Evolutionary conservation across 2,113 vertebrate genomes (phyloP), one percentile per base, ranked within the genome.

Genomic region (Cisticola juncidis): DNA sequence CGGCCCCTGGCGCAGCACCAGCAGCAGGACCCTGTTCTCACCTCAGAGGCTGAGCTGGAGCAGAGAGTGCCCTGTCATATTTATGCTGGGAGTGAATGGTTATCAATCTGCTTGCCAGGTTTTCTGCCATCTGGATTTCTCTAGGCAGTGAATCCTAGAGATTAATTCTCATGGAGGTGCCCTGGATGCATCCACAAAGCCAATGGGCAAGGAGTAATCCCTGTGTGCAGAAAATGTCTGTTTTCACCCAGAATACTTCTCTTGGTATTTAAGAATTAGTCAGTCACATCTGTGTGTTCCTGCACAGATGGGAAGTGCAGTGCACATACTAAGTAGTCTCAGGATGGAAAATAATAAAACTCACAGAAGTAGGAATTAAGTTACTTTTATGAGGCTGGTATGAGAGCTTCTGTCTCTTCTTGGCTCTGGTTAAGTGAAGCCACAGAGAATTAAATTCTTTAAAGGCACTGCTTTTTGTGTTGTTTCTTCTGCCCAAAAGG

Each of bases 191-290:
- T 86, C 47, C 1, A 0, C 0, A 0, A 71, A 92, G 33, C 35
- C 80, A 31, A 4, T 47, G 82, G 62, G 42, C n/a, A 17, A 81
- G 31, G 47, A 29, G 38, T 86, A 92, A 91, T 91, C 65, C 56
- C 38, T 0, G 1, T 71, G 76, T 62, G 72, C 80, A 88, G 50
- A 70, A 90, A 35, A 68, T 81, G 64, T 83, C 82, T 95, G 38
- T 86, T 96, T 95, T 88, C 91, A 96, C 69, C 51, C 60, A 95
- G 76, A 86, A n/a, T 78, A 51, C 57, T 94, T 88, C 28, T 72
- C 45, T 69, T 78, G 69, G 64, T 88, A 78, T 96, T 97, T 86
- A 64, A 90, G 81, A 69, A 92, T 90, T 92, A 94, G 61, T 89
- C 61, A 51, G 86, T 19, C 60, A 68, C 69, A 74, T 86, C 58